Base-by-base conservation (phyloP, 2,888 invertebrate species). In the Eudemis profundana region DNA sequence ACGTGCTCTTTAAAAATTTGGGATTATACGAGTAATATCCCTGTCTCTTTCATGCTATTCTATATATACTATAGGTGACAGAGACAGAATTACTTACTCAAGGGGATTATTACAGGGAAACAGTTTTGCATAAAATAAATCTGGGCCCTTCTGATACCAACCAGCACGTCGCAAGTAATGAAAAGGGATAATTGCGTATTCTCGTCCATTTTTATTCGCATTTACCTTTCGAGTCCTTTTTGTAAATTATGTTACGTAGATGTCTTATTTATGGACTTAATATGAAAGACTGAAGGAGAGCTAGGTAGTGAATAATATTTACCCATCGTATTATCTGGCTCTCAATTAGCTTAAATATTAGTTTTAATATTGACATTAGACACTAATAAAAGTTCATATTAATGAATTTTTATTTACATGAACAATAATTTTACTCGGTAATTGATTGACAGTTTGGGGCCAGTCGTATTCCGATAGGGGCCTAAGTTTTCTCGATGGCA, bases 131-230 rank as follows among this genome's bases (percentile, higher is more conserved):
- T 42, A 33, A 33, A 19, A 19, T 8, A 44, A 33, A 33, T 10
- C 56, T 46, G 42, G 47, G 14, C 40, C 62, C 49, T 17, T 54
- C 42, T 54, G 62, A 53, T 70, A 51, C 70, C 70, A 68, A 62
- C 73, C 70, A 73, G 70, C 72, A 71, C 72, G 70, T 74, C 69
- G 66, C 68, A 70, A 62, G 76, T 78, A 79, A 83, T 83, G 82
- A 83, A 86, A 85, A 84, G 84, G 86, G 85, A 87, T 87, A 85
- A 86, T 86, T 85, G 81, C 78, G 80, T 84, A 83, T 78, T 81
- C 81, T 72, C 72, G 69, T 70, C 78, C 81, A 79, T 83, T 81
- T 83, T 82, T 85, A 5, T 85, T 83, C 80, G 80, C 81, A 79
- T 85, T 84, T 82, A 77, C 78, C 78, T 81, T 74, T 75, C 74